Percentiles rank a stretch among this genome's conserved stretches.
Evolutionary conservation across 37 sponge, comb jelly and placozoan species (phyloP).

Genomic region (Beroe forskalii): DNA sequence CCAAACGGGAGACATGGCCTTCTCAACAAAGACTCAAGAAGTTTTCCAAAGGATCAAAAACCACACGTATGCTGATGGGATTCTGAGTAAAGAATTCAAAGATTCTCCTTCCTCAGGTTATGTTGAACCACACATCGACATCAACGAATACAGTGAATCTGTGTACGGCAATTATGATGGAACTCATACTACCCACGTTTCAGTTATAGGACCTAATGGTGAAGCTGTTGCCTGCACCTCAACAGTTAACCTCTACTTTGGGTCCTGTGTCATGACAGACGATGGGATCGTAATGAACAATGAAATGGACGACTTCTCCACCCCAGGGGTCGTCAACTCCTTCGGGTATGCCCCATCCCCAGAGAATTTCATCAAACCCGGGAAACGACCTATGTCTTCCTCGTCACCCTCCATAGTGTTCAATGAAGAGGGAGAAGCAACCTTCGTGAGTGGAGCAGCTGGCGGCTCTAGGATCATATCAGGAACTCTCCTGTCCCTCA

Average conservation of each 20-base stretch:
- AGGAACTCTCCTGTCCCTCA: slow-evolving; percentile 10
- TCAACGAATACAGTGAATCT: background rate
- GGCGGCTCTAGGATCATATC: slow-evolving; percentile 42
- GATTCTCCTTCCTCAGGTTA: background rate
- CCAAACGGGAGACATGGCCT: slow-evolving; percentile 23
- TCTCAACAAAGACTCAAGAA: background rate
- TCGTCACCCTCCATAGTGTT: slow-evolving; percentile 75
- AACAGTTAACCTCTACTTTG: slow-evolving; percentile 84
- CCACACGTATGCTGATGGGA: background rate
- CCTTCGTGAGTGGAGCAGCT: slow-evolving; percentile 37
- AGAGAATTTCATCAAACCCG: slow-evolving; percentile 77
- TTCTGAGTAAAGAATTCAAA: background rate
- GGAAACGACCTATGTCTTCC: slow-evolving; percentile 86
- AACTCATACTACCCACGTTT: slow-evolving; percentile 76
- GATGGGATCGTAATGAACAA: slow-evolving; percentile 86
- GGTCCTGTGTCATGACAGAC: slow-evolving; percentile 77
- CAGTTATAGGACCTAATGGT: slow-evolving; percentile 75
- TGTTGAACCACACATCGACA: background rate
- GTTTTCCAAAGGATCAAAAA: background rate
- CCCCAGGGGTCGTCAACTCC: slow-evolving; percentile 77
- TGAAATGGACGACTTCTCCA: slow-evolving; percentile 94
- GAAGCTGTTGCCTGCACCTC: slow-evolving; percentile 85
- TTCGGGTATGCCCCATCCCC: slow-evolving; percentile 72
- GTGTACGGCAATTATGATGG: slow-evolving; percentile 25
- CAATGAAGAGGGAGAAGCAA: background rate